Base-by-base conservation (phyloP, 2,113 vertebrate genomes). In the Daboia siamensis region DNA sequence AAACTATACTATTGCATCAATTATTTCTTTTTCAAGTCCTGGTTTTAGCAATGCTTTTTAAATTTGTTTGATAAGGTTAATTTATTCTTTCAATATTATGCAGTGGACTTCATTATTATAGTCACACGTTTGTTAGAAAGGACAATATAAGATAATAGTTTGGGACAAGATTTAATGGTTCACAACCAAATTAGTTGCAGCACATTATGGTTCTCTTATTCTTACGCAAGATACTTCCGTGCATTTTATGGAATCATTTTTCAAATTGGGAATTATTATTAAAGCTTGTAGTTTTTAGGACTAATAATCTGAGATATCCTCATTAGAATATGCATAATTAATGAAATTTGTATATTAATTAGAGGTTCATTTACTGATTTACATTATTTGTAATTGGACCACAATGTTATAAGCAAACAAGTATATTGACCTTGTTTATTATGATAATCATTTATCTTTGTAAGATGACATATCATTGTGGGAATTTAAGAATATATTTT, bases 401-500 rank as follows among this genome's bases (percentile, higher is more conserved):
- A 74, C 11, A 92, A 52, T 61, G 20, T 33, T 48, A 69, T 56
- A 87, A 92, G 48, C 48, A 88, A 90, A 88, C 0, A 26, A 93
- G 7, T 46, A 23, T 86, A 85, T 59, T 0, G 0, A 86, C 92
- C 5, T 92, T n/a, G 6, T 94, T 91, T 56, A 5, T 55, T 26
- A 23, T 44, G 13, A 39, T 88, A 80, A 80, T 33, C n/a, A 56
- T 88, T 74, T 56, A 89, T 54, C 87, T 92, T 87, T 92, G 80
- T 12, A 89, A 51, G 13, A 29, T 24, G 12, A 9, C 57, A 1
- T 93, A 17, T 88, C 56, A 86, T n/a, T 44, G 17, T 90, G 8
- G 87, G 5, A 20, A 57, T 90, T 59, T 85, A 92, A 91, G 54
- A 51, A 87, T 56, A 52, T 64, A 56, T 91, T 92, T 46, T 86